Conservation (phyloP, 1,140 invertebrate genomes). For the Holcopasites calliopsidis region DNA sequence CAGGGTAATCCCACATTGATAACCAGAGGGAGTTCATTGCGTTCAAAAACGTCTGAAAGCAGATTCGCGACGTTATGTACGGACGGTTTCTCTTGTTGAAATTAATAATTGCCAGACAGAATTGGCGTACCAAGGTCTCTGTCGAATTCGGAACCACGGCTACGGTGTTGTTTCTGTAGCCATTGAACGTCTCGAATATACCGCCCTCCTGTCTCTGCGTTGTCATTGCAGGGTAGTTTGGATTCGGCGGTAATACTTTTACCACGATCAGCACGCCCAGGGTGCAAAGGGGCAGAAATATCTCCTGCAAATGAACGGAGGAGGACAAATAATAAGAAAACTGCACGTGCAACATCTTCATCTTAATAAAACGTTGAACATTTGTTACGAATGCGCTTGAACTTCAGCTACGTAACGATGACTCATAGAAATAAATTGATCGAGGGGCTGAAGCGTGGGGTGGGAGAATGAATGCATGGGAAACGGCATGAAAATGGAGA, state of each 20-base stretch:
- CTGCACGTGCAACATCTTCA: too few species aligned
- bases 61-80: not conserved
- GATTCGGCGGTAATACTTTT: slow-evolving; percentile 86
- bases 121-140: slow-evolving; percentile 84
- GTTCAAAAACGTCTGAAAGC: slow-evolving; percentile 82
- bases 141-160: slow-evolving; percentile 85
- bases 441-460: not conserved
- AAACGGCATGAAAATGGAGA: not conserved
- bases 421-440: not conserved
- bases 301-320: slow-evolving; percentile 82
- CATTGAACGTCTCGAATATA: slow-evolving; percentile 83
- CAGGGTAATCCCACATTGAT: slow-evolving; percentile 78
- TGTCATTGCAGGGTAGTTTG: slow-evolving; percentile 85
- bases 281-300: slow-evolving; percentile 86
- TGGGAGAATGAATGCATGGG: too few species aligned
- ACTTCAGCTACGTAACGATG: too few species aligned
- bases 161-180: slow-evolving; percentile 83
- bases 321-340: too few species aligned
- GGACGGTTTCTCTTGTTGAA: not conserved
- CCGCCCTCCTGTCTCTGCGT: slow-evolving; percentile 81
- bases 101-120: slow-evolving; percentile 6
- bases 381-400: too few species aligned
- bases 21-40: slow-evolving; percentile 82
- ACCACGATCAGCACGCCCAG: slow-evolving; percentile 86
- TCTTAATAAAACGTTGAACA: too few species aligned